Conservation (phyloP, 2,113 vertebrate genomes). For the Atherinomorus stipes region DNA sequence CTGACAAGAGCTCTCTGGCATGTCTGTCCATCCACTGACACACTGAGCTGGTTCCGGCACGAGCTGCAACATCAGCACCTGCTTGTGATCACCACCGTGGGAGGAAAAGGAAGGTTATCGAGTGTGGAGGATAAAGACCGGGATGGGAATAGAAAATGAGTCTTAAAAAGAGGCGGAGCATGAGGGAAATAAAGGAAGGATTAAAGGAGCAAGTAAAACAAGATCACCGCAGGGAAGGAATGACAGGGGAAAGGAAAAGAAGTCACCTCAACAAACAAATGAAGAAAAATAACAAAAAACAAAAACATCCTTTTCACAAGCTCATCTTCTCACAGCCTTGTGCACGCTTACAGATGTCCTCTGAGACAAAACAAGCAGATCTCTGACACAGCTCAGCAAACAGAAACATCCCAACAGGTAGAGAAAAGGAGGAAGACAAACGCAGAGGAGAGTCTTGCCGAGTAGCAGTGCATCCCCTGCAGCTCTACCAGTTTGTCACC, state of each 20-base stretch:
- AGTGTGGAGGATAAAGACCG: constrained; percentile 64
- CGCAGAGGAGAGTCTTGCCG: constrained; percentile 14
- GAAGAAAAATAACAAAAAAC: neutral
- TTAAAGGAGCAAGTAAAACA: constrained; percentile 15
- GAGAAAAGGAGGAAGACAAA: constrained; percentile 10
- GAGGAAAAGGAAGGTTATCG: constrained; percentile 59
- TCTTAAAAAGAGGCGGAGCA: constrained; percentile 45
- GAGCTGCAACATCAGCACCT: constrained; percentile 77
- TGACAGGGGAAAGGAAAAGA: neutral
- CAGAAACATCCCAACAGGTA: constrained; percentile 16
- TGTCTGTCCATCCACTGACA: constrained; percentile 74
- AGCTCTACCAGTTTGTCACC: constrained; percentile 47
- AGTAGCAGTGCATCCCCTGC: constrained; percentile 32
- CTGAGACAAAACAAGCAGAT: constrained; percentile 25
- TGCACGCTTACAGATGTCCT: constrained; percentile 11
- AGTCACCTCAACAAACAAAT: neutral
- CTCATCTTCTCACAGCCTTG: neutral
- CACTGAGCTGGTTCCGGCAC: constrained; percentile 75
- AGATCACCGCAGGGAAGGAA: neutral
- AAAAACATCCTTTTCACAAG: constrained; percentile 3
- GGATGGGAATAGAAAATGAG: constrained; percentile 57
- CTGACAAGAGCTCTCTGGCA: constrained; percentile 59
- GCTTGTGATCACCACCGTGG: constrained; percentile 71
- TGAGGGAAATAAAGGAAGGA: constrained; percentile 26
- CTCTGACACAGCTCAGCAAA: constrained; percentile 7